A percentile compares a stretch with the other conserved stretches of the same genome.
Conservation (phyloP, 2,888 invertebrate genomes). For the Tolmerus cingulatus region DNA sequence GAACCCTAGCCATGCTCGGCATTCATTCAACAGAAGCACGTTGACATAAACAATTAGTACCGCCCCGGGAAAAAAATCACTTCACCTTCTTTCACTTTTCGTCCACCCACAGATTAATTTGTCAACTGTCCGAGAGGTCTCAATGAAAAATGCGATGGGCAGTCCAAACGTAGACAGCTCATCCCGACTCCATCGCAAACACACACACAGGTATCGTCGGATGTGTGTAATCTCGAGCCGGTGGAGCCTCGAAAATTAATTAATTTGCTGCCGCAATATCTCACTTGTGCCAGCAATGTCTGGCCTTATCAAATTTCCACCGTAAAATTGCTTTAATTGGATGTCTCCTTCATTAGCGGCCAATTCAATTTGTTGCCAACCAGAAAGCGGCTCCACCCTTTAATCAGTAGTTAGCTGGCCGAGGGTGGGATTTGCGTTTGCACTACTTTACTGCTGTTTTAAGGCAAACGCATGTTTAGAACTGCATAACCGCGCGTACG, state of each 20-base stretch:
- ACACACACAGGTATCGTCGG: neutral
- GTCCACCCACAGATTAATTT: constrained; percentile 19
- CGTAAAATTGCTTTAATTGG: constrained; percentile 22
- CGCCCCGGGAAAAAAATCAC: constrained; percentile 15
- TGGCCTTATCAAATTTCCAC: constrained; percentile 8
- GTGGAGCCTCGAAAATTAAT: constrained; percentile 1
- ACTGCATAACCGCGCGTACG: neutral
- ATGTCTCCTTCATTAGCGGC: constrained; percentile 13
- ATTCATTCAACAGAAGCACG: constrained; percentile 1
- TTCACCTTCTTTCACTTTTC: neutral
- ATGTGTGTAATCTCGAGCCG: neutral
- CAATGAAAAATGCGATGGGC: constrained; percentile 9
- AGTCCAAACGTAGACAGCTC: neutral
- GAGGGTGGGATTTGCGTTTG: neutral
- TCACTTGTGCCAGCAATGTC: neutral
- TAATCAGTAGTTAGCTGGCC: neutral
- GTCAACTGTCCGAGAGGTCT: neutral
- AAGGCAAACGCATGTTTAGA: neutral
- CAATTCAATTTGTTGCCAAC: neutral
- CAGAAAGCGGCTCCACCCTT: neutral
- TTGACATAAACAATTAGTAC: constrained; percentile 15
- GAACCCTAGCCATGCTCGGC: neutral
- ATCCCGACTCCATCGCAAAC: neutral
- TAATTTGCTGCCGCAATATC: constrained; percentile 18
- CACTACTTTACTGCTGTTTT: neutral